Evolutionary conservation across 2,888 invertebrate species (phyloP).

Genomic region (Hyles lineata): DNA sequence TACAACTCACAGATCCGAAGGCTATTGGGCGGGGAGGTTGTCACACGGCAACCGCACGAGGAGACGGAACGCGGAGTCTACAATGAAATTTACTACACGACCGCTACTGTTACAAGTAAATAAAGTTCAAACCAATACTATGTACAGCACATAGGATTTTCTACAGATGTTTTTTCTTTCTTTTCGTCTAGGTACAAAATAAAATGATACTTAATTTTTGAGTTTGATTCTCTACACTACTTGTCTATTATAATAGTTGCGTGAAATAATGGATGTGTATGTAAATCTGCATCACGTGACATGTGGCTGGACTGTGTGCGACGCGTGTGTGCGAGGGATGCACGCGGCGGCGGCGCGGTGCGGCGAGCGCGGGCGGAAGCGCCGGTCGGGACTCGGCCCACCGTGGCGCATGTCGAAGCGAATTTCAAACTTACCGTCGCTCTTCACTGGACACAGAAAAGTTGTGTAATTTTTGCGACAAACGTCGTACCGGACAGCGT

Average conservation of each 20-base stretch:
- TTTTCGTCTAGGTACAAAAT: no score
- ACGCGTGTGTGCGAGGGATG: conserved; percentile 39
- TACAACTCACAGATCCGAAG: conserved; percentile 42
- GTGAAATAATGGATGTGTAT: neutral
- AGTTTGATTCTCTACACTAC: no score
- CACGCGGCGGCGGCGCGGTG: conserved; percentile 39
- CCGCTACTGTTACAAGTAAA: no score
- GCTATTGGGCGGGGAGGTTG: conserved; percentile 43
- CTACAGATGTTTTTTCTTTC: no score
- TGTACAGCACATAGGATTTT: no score
- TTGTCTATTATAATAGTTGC: conserved; percentile 1
- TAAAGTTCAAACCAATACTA: no score
- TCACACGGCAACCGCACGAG: conserved; percentile 42
- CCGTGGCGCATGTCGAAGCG: conserved; percentile 33
- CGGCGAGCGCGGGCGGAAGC: conserved; percentile 45
- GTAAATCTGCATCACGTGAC: neutral
- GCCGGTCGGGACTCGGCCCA: conserved; percentile 17
- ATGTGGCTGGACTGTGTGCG: neutral
- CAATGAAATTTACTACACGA: no score
- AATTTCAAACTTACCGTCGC: conserved; percentile 51
- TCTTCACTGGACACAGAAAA: conserved; percentile 60
- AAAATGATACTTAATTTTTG: no score
- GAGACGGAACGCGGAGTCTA: conserved; percentile 26
- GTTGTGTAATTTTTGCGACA: conserved; percentile 71
- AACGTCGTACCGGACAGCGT: conserved; percentile 58